Conservation (phyloP, 1,140 invertebrate genomes). For the Trichonephila inaurata region DNA sequence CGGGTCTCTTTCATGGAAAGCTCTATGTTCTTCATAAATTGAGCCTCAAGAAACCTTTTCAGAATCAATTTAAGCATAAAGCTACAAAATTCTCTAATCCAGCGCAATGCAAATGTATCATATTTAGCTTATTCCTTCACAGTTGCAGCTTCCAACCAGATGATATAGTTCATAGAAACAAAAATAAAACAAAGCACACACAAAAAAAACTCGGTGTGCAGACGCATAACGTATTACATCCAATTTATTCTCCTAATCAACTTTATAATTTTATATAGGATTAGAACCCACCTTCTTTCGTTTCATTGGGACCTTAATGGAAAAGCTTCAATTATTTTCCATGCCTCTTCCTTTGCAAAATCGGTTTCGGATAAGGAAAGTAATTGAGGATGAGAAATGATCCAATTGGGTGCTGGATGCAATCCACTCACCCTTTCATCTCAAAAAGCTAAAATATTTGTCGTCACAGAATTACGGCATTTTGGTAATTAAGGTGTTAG, state of each 20-base stretch:
- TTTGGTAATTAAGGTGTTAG: slow-evolving; percentile 27
- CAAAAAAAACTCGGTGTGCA: too few species aligned
- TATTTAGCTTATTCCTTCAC: not conserved
- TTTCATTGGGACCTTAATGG: slow-evolving; percentile 9
- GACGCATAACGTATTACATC: too few species aligned
- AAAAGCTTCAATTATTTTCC: not conserved
- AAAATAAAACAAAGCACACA: too few species aligned
- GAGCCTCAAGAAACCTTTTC: not conserved
- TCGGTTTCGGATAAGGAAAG: slow-evolving; percentile 30
- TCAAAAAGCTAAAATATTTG: slow-evolving; percentile 36
- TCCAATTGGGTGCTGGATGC: slow-evolving; percentile 24
- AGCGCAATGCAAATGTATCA: not conserved
- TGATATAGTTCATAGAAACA: too few species aligned
- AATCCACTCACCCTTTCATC: slow-evolving; percentile 2
- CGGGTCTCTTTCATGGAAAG: too few species aligned
- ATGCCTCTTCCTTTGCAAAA: not conserved
- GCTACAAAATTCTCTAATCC: too few species aligned
- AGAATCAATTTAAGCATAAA: not conserved
- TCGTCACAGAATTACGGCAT: slow-evolving; percentile 6
- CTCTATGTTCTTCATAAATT: not conserved
- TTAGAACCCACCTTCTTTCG: not conserved
- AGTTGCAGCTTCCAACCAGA: too few species aligned
- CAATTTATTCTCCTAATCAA: slow-evolving; percentile 13
- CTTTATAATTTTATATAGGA: slow-evolving; percentile 27
- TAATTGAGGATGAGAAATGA: slow-evolving; percentile 38